A percentile compares a stretch with the other conserved stretches of the same genome.
phyloP scores from a whole-genome alignment of 37 sponge, comb jelly and placozoan species.

The Aphrocallistes beatrix region DNA sequence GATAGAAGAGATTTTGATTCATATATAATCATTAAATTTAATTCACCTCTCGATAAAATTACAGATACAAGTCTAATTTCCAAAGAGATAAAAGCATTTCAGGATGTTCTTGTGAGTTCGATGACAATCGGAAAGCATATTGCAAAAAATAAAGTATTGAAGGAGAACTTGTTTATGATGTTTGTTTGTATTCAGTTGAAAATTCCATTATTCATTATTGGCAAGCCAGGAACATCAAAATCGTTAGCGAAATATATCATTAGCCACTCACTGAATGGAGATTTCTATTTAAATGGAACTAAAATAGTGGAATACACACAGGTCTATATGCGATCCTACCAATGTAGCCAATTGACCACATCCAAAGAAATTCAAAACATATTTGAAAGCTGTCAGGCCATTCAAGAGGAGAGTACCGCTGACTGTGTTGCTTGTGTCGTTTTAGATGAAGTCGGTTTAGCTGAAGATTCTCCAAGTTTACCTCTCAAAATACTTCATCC shows the following conservation, averaged over 20 bases:
- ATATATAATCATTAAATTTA: background rate
- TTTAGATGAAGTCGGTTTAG: conserved; percentile 31
- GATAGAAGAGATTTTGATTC: conserved; percentile 15
- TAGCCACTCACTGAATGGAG: background rate
- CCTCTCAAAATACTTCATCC: conserved; percentile 38
- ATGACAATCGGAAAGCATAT: conserved; percentile 20
- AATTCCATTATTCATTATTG: conserved; percentile 38
- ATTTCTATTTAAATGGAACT: conserved; percentile 41
- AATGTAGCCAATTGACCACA: conserved; percentile 22
- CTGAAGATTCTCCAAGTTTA: conserved; percentile 35
- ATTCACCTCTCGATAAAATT: background rate
- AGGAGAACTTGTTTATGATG: conserved; percentile 47
- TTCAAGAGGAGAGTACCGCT: background rate
- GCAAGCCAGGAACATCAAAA: conserved; percentile 43
- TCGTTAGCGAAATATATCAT: conserved; percentile 7
- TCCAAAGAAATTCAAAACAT: background rate
- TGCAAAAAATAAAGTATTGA: conserved; percentile 26
- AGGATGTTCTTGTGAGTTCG: conserved; percentile 19
- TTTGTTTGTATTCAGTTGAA: conserved; percentile 38
- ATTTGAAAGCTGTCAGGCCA: background rate
- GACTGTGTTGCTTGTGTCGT: conserved; percentile 26
- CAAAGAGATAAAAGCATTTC: conserved; percentile 8
- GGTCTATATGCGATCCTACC: conserved; percentile 27
- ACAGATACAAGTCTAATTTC: background rate
- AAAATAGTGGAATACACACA: conserved; percentile 26